Evolutionary conservation across 2,888 invertebrate genomes (phyloP).

Genomic region (Agriopis aurantiaria): DNA sequence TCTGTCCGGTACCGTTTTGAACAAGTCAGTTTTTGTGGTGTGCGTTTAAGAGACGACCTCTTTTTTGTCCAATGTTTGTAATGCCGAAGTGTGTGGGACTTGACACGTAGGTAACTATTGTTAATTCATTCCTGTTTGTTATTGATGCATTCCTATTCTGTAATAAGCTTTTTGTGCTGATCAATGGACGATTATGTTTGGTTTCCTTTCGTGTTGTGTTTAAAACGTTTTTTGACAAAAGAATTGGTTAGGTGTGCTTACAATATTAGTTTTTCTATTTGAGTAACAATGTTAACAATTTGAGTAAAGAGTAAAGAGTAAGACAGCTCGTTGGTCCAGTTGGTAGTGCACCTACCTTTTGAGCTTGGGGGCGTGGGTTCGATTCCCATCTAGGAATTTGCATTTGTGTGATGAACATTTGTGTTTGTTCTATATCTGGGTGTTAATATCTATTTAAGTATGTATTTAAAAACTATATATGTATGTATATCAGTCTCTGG

Average conservation of each 20-base stretch:
- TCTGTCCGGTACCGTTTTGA: constrained; percentile 79
- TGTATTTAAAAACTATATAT: too few species aligned
- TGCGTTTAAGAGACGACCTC: constrained; percentile 80
- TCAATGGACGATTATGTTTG: constrained; percentile 49
- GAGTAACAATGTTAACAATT: too few species aligned
- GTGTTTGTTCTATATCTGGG: too few species aligned
- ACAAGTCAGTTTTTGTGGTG: constrained; percentile 75
- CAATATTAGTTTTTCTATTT: constrained; percentile 24
- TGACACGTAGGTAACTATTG: constrained; percentile 84
- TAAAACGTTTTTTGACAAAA: constrained; percentile 23
- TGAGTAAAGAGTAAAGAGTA: too few species aligned
- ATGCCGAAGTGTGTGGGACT: constrained; percentile 84
- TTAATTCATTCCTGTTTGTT: constrained; percentile 79
- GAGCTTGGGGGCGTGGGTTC: too few species aligned
- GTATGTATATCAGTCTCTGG: too few species aligned
- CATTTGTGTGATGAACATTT: too few species aligned
- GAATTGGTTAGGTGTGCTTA: constrained; percentile 11
- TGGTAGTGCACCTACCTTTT: too few species aligned
- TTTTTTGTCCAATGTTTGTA: constrained; percentile 83
- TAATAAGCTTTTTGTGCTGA: constrained; percentile 48
- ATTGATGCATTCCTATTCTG: constrained; percentile 68
- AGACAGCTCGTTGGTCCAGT: too few species aligned
- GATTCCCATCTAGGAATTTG: too few species aligned
- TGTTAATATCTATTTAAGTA: too few species aligned
- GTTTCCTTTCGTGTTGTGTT: constrained; percentile 49